Percentiles rank a stretch among this genome's conserved stretches.
Conservation (phyloP, 2,113 vertebrate species). For the Ranitomeya imitator region DNA sequence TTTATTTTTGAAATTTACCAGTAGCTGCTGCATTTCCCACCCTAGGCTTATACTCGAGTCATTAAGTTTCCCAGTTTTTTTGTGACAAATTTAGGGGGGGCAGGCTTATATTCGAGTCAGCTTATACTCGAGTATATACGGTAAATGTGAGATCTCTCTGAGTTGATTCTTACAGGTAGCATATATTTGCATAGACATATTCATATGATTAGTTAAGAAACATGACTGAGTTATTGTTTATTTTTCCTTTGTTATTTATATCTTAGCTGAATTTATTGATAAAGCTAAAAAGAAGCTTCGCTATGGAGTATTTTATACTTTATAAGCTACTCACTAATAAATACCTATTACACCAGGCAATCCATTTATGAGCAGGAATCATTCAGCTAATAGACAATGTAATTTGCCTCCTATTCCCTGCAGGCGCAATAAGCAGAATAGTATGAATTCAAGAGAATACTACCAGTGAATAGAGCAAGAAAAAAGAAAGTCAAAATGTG, state of each 20-base stretch:
- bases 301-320: background rate
- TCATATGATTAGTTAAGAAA: slow-evolving; percentile 3
- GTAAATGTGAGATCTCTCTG: slow-evolving; percentile 5
- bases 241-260: background rate
- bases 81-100: too few species aligned
- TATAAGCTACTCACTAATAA: background rate
- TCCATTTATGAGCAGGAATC: background rate
- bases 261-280: background rate
- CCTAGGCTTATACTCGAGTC: too few species aligned
- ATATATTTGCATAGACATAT: slow-evolving; percentile 16
- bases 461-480: background rate
- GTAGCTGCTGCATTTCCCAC: too few species aligned
- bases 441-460: background rate
- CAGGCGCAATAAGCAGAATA: background rate
- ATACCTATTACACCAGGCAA: background rate
- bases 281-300: background rate
- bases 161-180: background rate
- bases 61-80: too few species aligned
- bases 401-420: background rate
- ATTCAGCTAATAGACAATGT: background rate
- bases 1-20: too few species aligned
- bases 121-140: too few species aligned
- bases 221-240: background rate
- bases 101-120: too few species aligned
- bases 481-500: background rate